A percentile compares a stretch with the other conserved stretches of the same genome.
phyloP scores from a whole-genome alignment of 2,797 vertebrate genomes.

The Lemur catta region DNA sequence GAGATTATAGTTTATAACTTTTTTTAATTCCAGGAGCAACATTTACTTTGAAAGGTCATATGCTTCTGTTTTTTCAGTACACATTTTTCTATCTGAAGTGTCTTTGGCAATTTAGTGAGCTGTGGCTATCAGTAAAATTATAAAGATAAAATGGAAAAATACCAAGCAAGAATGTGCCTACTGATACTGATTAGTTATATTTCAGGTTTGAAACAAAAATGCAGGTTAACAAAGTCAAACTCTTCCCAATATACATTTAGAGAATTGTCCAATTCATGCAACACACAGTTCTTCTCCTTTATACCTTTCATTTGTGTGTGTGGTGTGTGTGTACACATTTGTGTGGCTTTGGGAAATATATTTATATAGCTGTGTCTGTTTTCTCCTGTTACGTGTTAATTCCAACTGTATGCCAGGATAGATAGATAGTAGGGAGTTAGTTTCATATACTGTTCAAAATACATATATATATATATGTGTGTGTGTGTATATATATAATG shows the following conservation, averaged over 20 bases:
- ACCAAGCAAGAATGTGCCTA: not conserved
- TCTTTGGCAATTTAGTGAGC: not conserved
- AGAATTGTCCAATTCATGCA: not conserved
- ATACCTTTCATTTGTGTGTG: not conserved
- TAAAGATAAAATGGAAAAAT: constrained; percentile 33
- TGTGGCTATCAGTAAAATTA: not conserved
- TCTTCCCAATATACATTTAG: not conserved
- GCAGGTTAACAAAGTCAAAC: not conserved
- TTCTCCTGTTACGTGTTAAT: constrained; percentile 27
- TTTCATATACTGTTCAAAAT: not conserved
- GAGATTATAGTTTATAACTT: not conserved
- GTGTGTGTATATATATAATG: not conserved
- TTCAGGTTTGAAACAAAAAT: constrained; percentile 36
- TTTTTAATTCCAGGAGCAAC: not conserved
- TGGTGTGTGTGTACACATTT: not conserved
- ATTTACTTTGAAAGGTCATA: not conserved
- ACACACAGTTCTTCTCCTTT: not conserved
- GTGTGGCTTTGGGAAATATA: not conserved
- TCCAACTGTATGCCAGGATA: not conserved
- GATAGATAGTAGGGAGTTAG: not conserved
- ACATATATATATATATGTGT: too few species aligned
- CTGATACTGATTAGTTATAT: not conserved
- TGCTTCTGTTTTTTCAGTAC: constrained; percentile 22
- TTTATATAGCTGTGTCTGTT: not conserved
- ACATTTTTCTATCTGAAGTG: constrained; percentile 8